Evolutionary conservation across 2,888 invertebrate genomes (phyloP), one percentile per base, ranked within the genome.

Genomic region (Drosophila putrida): DNA sequence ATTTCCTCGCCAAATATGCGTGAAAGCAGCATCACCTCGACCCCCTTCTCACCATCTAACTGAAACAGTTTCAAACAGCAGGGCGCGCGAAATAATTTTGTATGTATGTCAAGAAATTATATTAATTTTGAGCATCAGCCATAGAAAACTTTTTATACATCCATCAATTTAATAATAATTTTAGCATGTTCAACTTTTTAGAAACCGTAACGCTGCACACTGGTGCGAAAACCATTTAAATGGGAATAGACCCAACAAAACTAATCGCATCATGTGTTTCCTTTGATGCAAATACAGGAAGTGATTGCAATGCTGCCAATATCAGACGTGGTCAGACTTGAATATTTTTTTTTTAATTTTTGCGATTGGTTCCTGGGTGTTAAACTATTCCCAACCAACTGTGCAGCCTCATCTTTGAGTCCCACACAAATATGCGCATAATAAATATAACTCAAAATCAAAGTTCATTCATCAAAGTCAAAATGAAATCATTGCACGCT

Each of bases 391-490:
- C 8, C 3, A 44, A 10, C 20, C 58, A 54, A 67, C 25, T 62
- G 50, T 73, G 49, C 67, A 64, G 49, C 67, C 60, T 27, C 62
- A 51, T 50, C 31, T n/a, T n/a, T 31, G 44, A 50, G 15, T 36
- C 13, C 20, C 44, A 27, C 69, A 64, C 38, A 54, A 62, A 35
- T 59, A 51, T 64, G 47, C 55, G 58, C 69, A 80, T 66, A 59
- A 73, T 71, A 71, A 72, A 75, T 63, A 54, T 59, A 68, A 61
- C 51, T 61, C 65, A 55, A 83, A 80, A 83, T 78, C 84, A 71
- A 78, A 78, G 61, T 71, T 73, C 79, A 82, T 82, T 87, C 82
- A 84, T 82, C 87, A 82, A 84, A 81, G 84, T 82, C 87, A 55
- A 70, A 61, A 65, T 68, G 50, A 64, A 80, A 79, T 63, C 69